A percentile compares a stretch with the other conserved stretches of the same genome.
These are phyloP conservation scores for Thyatira batis DNA, from an alignment of 2,888 invertebrate genomes.

Conservation along the genomic window DNA sequence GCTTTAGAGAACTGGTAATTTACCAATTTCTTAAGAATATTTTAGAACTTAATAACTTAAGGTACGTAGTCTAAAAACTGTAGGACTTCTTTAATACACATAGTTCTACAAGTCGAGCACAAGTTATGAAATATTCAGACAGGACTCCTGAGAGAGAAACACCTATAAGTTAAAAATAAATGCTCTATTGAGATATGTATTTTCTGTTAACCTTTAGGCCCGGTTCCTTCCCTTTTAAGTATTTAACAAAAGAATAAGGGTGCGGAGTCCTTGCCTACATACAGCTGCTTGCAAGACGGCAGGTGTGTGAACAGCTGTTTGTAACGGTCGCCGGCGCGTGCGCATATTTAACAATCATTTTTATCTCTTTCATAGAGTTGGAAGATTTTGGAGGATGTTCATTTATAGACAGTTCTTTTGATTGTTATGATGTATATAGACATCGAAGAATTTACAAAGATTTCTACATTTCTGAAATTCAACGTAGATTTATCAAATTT, in stretches of 20 bases:
- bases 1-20: no score
- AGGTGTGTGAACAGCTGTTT: constrained; percentile 49
- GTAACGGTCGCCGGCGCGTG: constrained; percentile 41
- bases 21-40: neutral
- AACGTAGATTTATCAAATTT: no score
- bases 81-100: no score
- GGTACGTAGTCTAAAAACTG: no score
- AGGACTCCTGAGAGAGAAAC: neutral
- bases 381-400: no score
- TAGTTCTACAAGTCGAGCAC: neutral
- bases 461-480: no score
- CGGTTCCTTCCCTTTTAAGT: constrained; percentile 3
- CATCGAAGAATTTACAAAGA: no score
- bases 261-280: constrained; percentile 14
- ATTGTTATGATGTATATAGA: no score
- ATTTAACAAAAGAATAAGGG: constrained; percentile 13
- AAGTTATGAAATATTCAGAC: neutral
- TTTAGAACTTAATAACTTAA: no score
- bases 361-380: no score
- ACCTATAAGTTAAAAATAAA: neutral
- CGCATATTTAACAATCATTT: constrained; percentile 2
- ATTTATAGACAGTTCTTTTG: no score
- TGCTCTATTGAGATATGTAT: neutral
- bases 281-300: constrained; percentile 35
- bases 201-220: neutral